Evolutionary conservation across 2,888 invertebrate genomes (phyloP).

Genomic region (Aporophyla nigra): DNA sequence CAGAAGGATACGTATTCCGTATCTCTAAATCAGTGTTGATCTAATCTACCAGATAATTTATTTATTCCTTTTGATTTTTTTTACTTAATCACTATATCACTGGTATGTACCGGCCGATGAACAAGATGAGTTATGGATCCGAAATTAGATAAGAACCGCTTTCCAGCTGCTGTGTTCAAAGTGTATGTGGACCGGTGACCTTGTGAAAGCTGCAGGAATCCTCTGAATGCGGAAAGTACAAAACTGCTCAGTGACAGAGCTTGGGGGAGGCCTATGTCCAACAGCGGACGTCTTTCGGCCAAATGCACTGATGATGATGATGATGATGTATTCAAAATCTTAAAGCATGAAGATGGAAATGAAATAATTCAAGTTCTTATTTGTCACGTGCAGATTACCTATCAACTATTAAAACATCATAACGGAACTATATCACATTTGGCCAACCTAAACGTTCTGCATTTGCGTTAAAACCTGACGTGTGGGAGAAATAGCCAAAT

Average conservation of each 20-base stretch:
- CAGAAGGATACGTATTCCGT: background rate
- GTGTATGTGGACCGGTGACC: too few relatives aligned
- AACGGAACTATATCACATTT: constrained; percentile 11
- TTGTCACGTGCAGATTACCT: background rate
- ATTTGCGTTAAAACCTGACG: background rate
- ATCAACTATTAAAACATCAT: constrained; percentile 10
- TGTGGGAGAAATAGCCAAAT: constrained; percentile 36
- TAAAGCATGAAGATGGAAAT: background rate
- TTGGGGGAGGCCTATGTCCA: too few relatives aligned
- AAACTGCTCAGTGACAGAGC: too few relatives aligned
- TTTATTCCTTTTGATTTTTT: background rate
- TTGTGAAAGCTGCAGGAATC: too few relatives aligned
- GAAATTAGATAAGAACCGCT: background rate
- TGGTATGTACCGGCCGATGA: background rate
- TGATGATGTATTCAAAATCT: background rate
- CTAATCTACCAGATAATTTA: background rate
- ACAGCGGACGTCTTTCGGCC: too few relatives aligned
- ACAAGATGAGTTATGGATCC: background rate
- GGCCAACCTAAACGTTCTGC: background rate
- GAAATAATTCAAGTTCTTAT: background rate
- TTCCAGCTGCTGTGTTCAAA: too few relatives aligned
- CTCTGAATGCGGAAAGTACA: too few relatives aligned
- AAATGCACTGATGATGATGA: too few relatives aligned
- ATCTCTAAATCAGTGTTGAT: constrained; percentile 3
- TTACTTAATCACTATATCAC: too few relatives aligned